Evolutionary conservation across 2,797 vertebrate genomes (phyloP), one percentile per base, ranked within the genome.

Genomic region (Lophius americanus): DNA sequence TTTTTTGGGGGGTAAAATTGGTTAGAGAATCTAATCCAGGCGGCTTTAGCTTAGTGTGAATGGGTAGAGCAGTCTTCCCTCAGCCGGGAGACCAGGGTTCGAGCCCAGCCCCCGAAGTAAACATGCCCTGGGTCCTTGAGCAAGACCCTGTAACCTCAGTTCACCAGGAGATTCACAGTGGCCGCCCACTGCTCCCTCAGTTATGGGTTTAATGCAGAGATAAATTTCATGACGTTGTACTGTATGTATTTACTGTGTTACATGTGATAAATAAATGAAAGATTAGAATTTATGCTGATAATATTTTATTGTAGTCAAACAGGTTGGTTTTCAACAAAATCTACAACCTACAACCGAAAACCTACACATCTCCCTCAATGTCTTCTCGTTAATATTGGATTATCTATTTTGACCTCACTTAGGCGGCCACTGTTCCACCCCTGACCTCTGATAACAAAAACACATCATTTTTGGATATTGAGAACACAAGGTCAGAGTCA

Each of bases 391-490:
- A 62, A 47, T 70, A 13, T 52, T 35, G 44, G 54, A 53, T 33
- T n/a, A 39, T 68, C 14, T 55, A 46, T 48, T 32, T 39, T 9
- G 39, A 66, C 42, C 52, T 64, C n/a, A 46, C 32, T 60, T 23
- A 56, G 35, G n/a, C 59, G 57, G 50, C 10, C 35, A 38, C 14
- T 57, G 36, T 81, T 64, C 46, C 80, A 83, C 76, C 73, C 78
- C 68, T 68, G 86, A 75, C 76, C 76, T 61, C 58, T 64, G 78
- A 90, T 88, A 83, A 87, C 58, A 48, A 60, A 53, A 56, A 53
- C 71, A 68, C 68, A 73, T 79, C 79, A 79, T 85, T 83, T 85
- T 86, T 63, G 75, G 68, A 63, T 66, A 52, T 76, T 79, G 60
- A 81, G 51, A 66, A 59, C 68, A 44, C 0, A 12, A 58, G 78